Evolutionary conservation across 1,140 invertebrate species (phyloP).

Genomic region (Cecropterus lyciades): DNA sequence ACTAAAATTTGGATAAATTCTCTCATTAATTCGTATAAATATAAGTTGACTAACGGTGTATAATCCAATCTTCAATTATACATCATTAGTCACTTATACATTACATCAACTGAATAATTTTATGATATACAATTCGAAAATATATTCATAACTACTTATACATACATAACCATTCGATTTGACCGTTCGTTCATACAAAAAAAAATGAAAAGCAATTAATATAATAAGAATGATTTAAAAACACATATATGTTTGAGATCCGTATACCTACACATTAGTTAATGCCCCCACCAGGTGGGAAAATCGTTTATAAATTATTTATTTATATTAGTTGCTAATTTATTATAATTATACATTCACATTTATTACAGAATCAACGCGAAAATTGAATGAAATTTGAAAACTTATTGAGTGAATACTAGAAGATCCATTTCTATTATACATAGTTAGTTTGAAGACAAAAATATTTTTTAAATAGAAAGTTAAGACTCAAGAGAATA

Average conservation of each 20-base stretch:
- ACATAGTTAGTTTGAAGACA: too few species aligned
- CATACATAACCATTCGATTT: conserved; percentile 35
- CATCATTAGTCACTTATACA: conserved; percentile 9
- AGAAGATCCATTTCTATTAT: too few species aligned
- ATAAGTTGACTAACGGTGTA: background rate
- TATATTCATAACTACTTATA: conserved; percentile 20
- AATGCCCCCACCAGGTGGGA: conserved; percentile 47
- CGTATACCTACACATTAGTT: conserved; percentile 45
- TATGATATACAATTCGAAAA: conserved; percentile 15
- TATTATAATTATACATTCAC: conserved; percentile 20
- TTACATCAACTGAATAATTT: conserved; percentile 18
- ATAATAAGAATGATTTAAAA: conserved; percentile 43
- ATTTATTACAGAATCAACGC: background rate
- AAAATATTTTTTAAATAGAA: too few species aligned
- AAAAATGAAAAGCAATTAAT: conserved; percentile 41
- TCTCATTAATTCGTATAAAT: conserved; percentile 14
- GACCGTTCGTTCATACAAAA: conserved; percentile 39
- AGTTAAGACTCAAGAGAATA: too few species aligned
- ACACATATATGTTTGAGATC: conserved; percentile 48
- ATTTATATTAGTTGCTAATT: conserved; percentile 16
- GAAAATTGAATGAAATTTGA: background rate
- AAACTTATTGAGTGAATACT: background rate
- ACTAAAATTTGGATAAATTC: conserved; percentile 28
- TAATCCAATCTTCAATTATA: conserved; percentile 7
- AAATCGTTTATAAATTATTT: conserved; percentile 16